A percentile compares a stretch with the other conserved stretches of the same genome.
Conservation (phyloP, 2,113 vertebrate genomes). For the Hydropotes inermis region DNA sequence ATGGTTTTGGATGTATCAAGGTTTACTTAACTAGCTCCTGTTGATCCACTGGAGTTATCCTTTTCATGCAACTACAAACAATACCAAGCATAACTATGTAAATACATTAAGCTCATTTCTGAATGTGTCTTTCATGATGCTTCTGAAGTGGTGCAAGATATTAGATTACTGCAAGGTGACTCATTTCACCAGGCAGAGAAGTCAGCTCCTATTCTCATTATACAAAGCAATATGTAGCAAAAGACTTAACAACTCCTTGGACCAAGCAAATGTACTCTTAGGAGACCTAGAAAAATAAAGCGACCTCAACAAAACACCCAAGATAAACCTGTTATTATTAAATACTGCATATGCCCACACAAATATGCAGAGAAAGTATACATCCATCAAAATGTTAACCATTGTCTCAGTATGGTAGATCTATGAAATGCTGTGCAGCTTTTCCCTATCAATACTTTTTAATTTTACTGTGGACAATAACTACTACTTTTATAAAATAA, state of each 20-base stretch:
- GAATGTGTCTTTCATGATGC: background rate
- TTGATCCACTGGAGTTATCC: background rate
- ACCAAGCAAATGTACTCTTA: background rate
- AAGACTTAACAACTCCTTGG: background rate
- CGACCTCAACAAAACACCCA: slow-evolving; percentile 11
- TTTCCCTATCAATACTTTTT: background rate
- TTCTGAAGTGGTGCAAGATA: background rate
- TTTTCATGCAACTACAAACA: background rate
- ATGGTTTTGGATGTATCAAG: background rate
- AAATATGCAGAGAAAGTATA: background rate
- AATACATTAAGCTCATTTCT: background rate
- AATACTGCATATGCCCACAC: background rate
- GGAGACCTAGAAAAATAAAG: slow-evolving; percentile 12
- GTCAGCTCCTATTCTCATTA: background rate
- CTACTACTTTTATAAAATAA: background rate
- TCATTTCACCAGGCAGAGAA: background rate
- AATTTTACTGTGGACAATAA: background rate
- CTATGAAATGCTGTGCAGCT: background rate
- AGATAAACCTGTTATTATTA: background rate
- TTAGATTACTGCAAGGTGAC: background rate
- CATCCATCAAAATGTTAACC: background rate
- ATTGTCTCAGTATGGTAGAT: background rate
- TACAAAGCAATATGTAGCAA: background rate
- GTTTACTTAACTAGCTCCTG: background rate
- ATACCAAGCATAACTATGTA: background rate